Evolutionary conservation across 2,113 vertebrate species (phyloP), one percentile per base, ranked within the genome.

Genomic region (Tinamus guttatus): DNA sequence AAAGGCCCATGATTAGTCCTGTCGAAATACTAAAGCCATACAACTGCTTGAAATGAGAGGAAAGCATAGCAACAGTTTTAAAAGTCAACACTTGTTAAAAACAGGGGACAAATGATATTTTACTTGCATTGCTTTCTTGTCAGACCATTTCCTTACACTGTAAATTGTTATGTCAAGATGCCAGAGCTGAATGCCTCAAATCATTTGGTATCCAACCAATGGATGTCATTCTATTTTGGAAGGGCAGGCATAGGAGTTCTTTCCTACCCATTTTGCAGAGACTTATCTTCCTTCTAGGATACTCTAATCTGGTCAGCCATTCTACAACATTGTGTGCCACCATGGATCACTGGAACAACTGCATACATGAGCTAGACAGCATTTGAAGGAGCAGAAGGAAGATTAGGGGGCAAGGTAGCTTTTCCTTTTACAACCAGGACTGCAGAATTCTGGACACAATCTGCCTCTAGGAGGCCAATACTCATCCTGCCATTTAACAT

Each of bases 1-100:
- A 63, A 52, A 24, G 41, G 59, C 9, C 28, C 24, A 40, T 5
- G 12, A 6, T 40, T 58, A n/a, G 20, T 51, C 9, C 47, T 69
- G 20, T 30, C 22, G 38, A 54, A 83, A 59, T 15, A 76, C 47
- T 30, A 32, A 82, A 36, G 62, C n/a, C 1, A 2, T 49, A 28
- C 14, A 5, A 59, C 63, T 75, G 30, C 22, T 38, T 3, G 3
- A 64, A 52, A 56, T 51, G 32, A 69, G 38, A 30, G 34, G 59
- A 73, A 69, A 83, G 45, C 28, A 58, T 25, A 56, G 8, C 15
- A 76, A 8, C 3, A 62, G 54, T 1, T 3, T 21, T 63, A 25
- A 13, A 30, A 1, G 1, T 60, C n/a, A 68, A 7, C 36, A 54
- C 1, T n/a, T 52, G 13, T 1, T 87, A 52, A 13, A 9, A 68